A percentile compares a stretch with the other conserved stretches of the same genome.
Evolutionary conservation across 2,888 invertebrate species (phyloP).

Genomic region (Parasteatoda lunata): DNA sequence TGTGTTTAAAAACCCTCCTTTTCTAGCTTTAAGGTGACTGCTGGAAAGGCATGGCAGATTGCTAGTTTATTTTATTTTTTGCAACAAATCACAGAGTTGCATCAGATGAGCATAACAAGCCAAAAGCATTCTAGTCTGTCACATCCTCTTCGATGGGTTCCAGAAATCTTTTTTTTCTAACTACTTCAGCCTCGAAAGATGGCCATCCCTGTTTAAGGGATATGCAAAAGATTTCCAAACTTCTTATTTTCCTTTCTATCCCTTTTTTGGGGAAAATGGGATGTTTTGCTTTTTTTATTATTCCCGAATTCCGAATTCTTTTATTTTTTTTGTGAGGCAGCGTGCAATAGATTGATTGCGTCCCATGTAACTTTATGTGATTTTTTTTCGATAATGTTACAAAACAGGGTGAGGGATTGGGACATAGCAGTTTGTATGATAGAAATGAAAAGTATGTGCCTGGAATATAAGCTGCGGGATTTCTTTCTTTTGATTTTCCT

Average conservation of each 20-base stretch:
- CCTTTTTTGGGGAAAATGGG: background rate
- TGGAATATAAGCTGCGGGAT: background rate
- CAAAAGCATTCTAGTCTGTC: slow-evolving; percentile 4
- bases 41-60: slow-evolving; percentile 16
- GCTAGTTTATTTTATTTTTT: background rate
- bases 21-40: slow-evolving; percentile 6
- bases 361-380: background rate
- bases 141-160: background rate
- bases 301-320: background rate
- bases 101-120: slow-evolving; percentile 27
- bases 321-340: background rate
- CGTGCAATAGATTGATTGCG: slow-evolving; percentile 22
- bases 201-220: slow-evolving; percentile 8
- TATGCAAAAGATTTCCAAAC: slow-evolving; percentile 22
- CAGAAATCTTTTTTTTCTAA: slow-evolving; percentile 4
- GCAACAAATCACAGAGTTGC: slow-evolving; percentile 6
- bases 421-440: background rate
- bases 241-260: slow-evolving; percentile 9
- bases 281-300: slow-evolving; percentile 15
- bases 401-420: background rate
- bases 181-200: slow-evolving; percentile 34
- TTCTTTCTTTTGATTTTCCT: background rate
- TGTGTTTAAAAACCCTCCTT: slow-evolving; percentile 35
- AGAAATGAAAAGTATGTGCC: background rate
- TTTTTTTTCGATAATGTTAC: slow-evolving; percentile 2